These are phyloP conservation scores for Hecatera dysodea DNA, from an alignment of 2,888 invertebrate species.

Conservation along the genomic window DNA sequence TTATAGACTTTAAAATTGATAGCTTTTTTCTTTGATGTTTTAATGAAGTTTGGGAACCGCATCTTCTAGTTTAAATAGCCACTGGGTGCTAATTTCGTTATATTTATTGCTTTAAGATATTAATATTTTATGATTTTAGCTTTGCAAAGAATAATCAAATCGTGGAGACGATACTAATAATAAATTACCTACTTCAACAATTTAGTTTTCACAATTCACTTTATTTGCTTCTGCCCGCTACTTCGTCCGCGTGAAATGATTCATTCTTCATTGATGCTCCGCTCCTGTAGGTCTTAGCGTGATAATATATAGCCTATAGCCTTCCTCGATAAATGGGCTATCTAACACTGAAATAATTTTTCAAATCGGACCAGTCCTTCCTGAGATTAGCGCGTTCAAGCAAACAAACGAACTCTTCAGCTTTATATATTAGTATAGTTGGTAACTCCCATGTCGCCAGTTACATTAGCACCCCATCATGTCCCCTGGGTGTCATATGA, in stretches of 20 bases:
- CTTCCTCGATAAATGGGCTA: no score
- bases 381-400: no score
- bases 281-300: no score
- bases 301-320: no score
- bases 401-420: no score
- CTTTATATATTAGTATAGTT: neutral
- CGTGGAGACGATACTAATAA: neutral
- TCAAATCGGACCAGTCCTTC: no score
- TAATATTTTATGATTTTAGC: conserved; percentile 24
- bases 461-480: neutral
- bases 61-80: conserved; percentile 53
- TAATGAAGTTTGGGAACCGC: conserved; percentile 58
- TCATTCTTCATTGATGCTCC: no score
- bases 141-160: neutral
- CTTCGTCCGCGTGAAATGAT: no score
- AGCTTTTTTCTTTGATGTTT: conserved; percentile 62
- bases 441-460: neutral
- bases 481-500: neutral
- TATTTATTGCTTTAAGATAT: conserved; percentile 41
- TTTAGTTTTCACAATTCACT: neutral
- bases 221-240: no score
- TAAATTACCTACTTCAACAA: neutral
- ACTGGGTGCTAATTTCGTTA: conserved; percentile 49
- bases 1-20: conserved; percentile 62
- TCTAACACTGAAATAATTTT: no score